Evolutionary conservation across 1,140 invertebrate genomes (phyloP), one percentile per base, ranked within the genome.

Genomic region (Chelonus insularis): DNA sequence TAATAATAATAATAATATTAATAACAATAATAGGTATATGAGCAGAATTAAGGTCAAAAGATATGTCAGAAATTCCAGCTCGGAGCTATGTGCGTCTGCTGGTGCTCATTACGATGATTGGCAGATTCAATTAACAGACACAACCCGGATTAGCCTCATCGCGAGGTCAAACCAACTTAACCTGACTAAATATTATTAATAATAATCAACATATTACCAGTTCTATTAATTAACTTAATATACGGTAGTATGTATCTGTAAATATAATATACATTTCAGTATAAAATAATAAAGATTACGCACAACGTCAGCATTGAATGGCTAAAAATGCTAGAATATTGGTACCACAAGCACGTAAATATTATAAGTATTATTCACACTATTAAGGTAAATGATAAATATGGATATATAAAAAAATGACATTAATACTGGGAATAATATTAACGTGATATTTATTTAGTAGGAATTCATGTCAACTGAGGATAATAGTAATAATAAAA

Each of bases 171-270:
- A 66, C 66, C 68, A 74, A 76, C 72, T 80, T 80, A 79, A 80
- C 77, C 77, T 29, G 69, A 68, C 78, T 80, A 80, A 80, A 80
- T 79, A 80, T 79, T 80, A 80, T 80, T 80, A 80, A 80, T 80
- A 80, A 80, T 80, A 80, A 80, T 80, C 78, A 78, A 73, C 78
- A 79, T 77, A 80, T 80, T 80, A 80, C 76, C 66, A 68, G 72
- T 71, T 77, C 72, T 75, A 80, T 80, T 80, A 80, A 80, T 80
- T 80, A 80, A 77, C 72, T 60, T 62, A n/a, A 29, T 23, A 45
- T 48, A 57, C 50, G 43, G 32, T 52, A 36, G 29, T 21, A 47
- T 54, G 50, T 14, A 18, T 14, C 14, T 39, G 39, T 60, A 60
- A 37, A 34, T 34, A 29, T 7, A 29, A 12, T 37, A 23, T 21